Evolutionary conservation across 2,888 invertebrate species (phyloP).

Genomic region (Agriopis leucophaearia): DNA sequence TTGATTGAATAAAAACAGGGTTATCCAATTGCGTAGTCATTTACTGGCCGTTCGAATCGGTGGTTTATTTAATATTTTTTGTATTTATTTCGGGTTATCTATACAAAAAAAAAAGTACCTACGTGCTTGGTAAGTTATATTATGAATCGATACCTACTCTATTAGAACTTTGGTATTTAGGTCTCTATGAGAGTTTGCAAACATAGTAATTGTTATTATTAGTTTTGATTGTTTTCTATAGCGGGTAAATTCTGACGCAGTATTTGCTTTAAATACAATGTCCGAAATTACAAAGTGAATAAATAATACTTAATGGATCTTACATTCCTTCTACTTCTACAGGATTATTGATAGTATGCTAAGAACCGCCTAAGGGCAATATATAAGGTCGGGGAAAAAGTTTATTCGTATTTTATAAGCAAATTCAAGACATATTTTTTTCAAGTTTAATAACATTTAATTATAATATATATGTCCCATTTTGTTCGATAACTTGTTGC

Average conservation of each 20-base stretch:
- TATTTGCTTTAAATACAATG: too few relatives aligned
- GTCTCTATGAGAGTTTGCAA: conserved; percentile 8
- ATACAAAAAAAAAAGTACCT: conserved; percentile 14
- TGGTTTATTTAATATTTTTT: conserved; percentile 68
- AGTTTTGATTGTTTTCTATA: neutral
- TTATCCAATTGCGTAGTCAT: conserved; percentile 72
- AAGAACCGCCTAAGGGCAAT: too few relatives aligned
- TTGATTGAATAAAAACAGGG: conserved; percentile 71
- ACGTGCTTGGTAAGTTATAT: conserved; percentile 19
- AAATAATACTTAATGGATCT: too few relatives aligned
- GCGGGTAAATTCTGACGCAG: neutral
- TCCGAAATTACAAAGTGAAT: too few relatives aligned
- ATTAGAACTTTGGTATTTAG: neutral
- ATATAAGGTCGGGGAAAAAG: too few relatives aligned
- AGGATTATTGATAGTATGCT: too few relatives aligned
- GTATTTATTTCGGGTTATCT: conserved; percentile 22
- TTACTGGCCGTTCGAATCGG: conserved; percentile 57
- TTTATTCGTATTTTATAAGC: too few relatives aligned
- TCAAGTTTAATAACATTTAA: too few relatives aligned
- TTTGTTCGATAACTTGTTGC: too few relatives aligned
- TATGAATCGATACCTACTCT: conserved; percentile 1
- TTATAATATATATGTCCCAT: too few relatives aligned
- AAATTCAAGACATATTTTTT: too few relatives aligned
- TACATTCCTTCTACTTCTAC: too few relatives aligned
- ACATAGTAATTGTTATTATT: neutral